phyloP scores from a whole-genome alignment of 1,140 invertebrate species.

The Drosophila chauvacae region DNA sequence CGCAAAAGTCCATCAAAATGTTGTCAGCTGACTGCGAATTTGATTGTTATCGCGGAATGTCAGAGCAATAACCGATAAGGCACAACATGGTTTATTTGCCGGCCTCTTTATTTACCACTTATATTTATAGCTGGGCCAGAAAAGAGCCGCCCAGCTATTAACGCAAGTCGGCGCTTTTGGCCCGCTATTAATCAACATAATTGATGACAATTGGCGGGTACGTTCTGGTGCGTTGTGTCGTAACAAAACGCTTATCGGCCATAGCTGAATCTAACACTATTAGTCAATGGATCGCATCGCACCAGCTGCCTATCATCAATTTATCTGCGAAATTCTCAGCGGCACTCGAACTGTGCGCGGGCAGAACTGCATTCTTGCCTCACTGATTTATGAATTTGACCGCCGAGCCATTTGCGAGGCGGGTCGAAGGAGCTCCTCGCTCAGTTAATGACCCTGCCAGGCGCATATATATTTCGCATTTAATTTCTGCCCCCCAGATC shows the following conservation, averaged over 20 bases:
- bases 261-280: slow-evolving; percentile 74
- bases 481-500: slow-evolving; percentile 28
- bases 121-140: slow-evolving; percentile 43
- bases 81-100: slow-evolving; percentile 38
- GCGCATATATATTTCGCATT: slow-evolving; percentile 44
- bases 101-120: slow-evolving; percentile 24
- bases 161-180: slow-evolving; percentile 27
- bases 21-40: slow-evolving; percentile 59
- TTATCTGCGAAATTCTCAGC: slow-evolving; percentile 52
- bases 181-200: slow-evolving; percentile 75
- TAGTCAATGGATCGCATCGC: slow-evolving; percentile 69
- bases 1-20: slow-evolving; percentile 41
- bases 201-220: slow-evolving; percentile 70
- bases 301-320: slow-evolving; percentile 73
- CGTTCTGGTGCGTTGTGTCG: slow-evolving; percentile 49
- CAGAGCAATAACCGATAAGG: slow-evolving; percentile 72
- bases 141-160: slow-evolving; percentile 37
- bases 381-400: slow-evolving; percentile 81
- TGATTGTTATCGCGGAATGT: slow-evolving; percentile 34
- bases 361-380: slow-evolving; percentile 67
- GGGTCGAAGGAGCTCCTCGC: slow-evolving; percentile 13
- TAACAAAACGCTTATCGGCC: slow-evolving; percentile 75
- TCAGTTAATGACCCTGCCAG: slow-evolving; percentile 76
- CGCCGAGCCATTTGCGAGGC: slow-evolving; percentile 57
- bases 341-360: slow-evolving; percentile 38